Evolutionary conservation across 2,113 vertebrate species (phyloP).

Genomic region (Nycticebus coucang): DNA sequence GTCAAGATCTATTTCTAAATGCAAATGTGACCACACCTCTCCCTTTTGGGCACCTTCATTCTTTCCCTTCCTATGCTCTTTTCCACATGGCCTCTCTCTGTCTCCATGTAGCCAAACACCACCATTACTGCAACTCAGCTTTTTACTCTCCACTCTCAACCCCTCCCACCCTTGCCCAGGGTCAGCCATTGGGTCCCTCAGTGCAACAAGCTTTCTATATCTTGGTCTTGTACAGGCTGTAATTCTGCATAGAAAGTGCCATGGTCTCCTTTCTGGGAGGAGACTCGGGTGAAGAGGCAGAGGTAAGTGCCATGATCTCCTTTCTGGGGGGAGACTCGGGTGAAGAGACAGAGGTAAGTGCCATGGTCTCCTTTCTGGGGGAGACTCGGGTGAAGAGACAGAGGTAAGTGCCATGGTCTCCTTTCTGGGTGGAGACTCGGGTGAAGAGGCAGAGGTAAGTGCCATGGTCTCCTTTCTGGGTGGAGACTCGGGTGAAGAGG

Average conservation of each 20-base stretch:
- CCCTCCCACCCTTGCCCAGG: neutral
- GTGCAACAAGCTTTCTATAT: neutral
- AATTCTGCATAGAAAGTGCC: neutral
- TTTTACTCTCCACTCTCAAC: neutral
- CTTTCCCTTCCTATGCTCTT: neutral
- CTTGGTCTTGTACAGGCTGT: neutral
- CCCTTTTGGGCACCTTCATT: neutral
- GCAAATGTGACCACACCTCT: neutral
- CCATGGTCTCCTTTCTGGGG: no score
- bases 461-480: no score
- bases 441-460: neutral
- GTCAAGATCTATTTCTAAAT: neutral
- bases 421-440: no score
- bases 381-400: neutral
- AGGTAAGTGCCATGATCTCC: neutral
- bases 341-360: neutral
- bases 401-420: neutral
- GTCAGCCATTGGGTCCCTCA: neutral
- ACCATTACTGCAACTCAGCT: neutral
- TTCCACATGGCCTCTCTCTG: neutral
- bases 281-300: neutral
- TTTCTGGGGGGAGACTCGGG: no score
- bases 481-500: neutral
- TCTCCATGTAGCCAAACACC: neutral
- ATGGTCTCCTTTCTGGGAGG: no score